These are phyloP conservation scores for Heliconius ethilla DNA, from an alignment of 2,888 invertebrate species.

Conservation along the genomic window DNA sequence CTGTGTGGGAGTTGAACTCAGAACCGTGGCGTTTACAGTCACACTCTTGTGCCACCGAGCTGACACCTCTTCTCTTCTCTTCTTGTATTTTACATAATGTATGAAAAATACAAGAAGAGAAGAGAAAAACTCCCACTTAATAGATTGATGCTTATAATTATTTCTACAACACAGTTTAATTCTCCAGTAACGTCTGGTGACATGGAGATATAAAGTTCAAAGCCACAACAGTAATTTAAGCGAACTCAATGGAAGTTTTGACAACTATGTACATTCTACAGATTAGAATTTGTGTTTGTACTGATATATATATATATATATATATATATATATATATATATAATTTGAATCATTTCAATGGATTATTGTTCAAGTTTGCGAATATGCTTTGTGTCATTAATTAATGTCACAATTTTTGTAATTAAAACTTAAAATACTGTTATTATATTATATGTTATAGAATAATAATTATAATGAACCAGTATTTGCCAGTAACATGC, in stretches of 20 bases:
- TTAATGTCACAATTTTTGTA: not conserved
- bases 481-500: too few relatives aligned
- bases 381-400: not conserved
- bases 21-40: too few relatives aligned
- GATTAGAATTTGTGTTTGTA: slow-evolving; percentile 58
- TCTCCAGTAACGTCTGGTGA: slow-evolving; percentile 60
- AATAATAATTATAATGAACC: not conserved
- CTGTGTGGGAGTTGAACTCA: too few relatives aligned
- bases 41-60: too few relatives aligned
- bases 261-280: slow-evolving; percentile 57
- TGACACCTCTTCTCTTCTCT: too few relatives aligned
- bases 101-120: not conserved
- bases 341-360: slow-evolving; percentile 47
- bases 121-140: slow-evolving; percentile 28
- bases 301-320: slow-evolving; percentile 61
- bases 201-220: slow-evolving; percentile 66
- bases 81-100: not conserved
- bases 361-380: slow-evolving; percentile 9
- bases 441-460: not conserved
- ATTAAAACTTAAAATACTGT: not conserved
- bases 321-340: too few relatives aligned
- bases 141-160: slow-evolving; percentile 51
- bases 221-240: slow-evolving; percentile 66
- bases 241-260: slow-evolving; percentile 56
- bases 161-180: slow-evolving; percentile 58